Percentiles rank a stretch among this genome's conserved stretches.
These are phyloP conservation scores for Ailurus styani DNA, from an alignment of 2,113 vertebrate species.

Conservation along the genomic window DNA sequence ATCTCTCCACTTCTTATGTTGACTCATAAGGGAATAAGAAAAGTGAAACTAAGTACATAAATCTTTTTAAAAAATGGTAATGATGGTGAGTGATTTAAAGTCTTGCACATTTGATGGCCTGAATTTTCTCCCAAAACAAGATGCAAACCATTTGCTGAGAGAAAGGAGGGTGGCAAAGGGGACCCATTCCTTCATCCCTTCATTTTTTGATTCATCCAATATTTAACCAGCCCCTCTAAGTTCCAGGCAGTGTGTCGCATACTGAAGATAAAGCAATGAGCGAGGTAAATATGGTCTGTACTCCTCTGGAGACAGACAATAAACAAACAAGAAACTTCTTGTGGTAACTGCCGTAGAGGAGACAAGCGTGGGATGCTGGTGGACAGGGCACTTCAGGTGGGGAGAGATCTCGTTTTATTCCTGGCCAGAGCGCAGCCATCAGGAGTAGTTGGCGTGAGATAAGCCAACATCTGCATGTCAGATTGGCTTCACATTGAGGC, in stretches of 20 bases:
- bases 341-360: neutral
- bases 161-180: neutral
- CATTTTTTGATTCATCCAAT: neutral
- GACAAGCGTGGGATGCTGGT: neutral
- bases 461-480: neutral
- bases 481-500: neutral
- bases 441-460: neutral
- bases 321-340: neutral
- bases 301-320: neutral
- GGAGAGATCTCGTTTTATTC: neutral
- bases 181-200: neutral
- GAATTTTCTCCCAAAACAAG: neutral
- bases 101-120: neutral
- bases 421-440: neutral
- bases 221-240: neutral
- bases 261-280: neutral
- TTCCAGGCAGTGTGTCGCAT: neutral
- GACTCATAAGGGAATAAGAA: neutral
- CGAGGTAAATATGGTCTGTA: neutral
- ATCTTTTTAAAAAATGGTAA: neutral
- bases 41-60: neutral
- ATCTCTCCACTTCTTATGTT: neutral
- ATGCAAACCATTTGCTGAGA: neutral
- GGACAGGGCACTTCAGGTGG: neutral
- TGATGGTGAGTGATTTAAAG: neutral